A percentile compares a stretch with the other conserved stretches of the same genome.
Evolutionary conservation across 2,113 vertebrate species (phyloP).

Genomic region (Acrocephalus arundinaceus): DNA sequence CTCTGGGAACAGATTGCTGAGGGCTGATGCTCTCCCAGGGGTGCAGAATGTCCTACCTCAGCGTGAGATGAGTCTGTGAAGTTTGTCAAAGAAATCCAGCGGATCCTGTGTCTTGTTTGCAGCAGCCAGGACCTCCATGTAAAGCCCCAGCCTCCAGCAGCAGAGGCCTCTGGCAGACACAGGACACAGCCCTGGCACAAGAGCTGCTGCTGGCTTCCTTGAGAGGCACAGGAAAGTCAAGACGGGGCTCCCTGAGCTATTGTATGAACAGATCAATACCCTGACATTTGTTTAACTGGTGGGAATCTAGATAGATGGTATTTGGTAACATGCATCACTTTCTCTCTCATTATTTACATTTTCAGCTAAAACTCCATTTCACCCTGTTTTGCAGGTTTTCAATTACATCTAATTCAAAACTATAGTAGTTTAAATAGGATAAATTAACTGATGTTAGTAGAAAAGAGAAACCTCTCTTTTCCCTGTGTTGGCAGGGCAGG

Average conservation of each 20-base stretch:
- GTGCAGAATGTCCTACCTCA: not conserved
- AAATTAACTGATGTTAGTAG: constrained; percentile 5
- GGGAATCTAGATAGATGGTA: not conserved
- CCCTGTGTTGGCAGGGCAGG: not conserved
- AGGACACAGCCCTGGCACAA: not conserved
- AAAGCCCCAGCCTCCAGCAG: not conserved
- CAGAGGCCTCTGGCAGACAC: not conserved
- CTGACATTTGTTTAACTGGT: constrained; percentile 55
- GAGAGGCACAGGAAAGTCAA: not conserved
- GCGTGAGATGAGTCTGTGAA: accelerated
- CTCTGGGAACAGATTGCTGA: not conserved
- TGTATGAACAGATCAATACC: constrained; percentile 33
- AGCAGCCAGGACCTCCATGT: not conserved
- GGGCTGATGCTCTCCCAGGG: not conserved
- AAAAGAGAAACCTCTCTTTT: not conserved
- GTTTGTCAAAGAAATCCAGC: not conserved
- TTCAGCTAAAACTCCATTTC: constrained; percentile 27
- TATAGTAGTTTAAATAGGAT: not conserved
- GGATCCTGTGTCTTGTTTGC: too few species aligned
- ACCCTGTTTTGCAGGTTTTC: constrained; percentile 35
- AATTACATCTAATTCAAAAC: constrained; percentile 37
- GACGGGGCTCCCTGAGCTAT: not conserved
- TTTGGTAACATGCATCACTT: constrained; percentile 27
- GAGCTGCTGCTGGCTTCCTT: not conserved
- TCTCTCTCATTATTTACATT: constrained; percentile 50